Conservation (phyloP, 2,888 invertebrate species). For the Caenorhabditis sinica region DNA sequence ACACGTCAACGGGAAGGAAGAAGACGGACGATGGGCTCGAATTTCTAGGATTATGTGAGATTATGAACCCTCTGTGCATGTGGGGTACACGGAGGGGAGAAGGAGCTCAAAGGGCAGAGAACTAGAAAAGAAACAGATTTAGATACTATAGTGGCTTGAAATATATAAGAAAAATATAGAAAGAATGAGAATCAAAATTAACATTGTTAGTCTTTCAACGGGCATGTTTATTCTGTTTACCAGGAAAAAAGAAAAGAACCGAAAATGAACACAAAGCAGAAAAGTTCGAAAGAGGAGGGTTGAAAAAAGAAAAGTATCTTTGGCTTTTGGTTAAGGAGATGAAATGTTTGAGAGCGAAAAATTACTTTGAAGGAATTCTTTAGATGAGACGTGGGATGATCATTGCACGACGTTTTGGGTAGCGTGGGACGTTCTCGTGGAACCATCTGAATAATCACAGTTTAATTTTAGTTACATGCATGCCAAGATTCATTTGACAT, state of each 20-base stretch:
- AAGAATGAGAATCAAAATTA: too few species aligned
- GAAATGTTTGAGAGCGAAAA: background rate
- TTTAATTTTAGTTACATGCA: background rate
- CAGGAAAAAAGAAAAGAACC: too few species aligned
- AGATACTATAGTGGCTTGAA: background rate
- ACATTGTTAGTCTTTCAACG: too few species aligned
- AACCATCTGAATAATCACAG: slow-evolving; percentile 13
- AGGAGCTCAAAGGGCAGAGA: slow-evolving; percentile 21
- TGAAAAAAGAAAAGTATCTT: too few species aligned
- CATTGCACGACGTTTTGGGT: slow-evolving; percentile 12
- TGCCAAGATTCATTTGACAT: too few species aligned
- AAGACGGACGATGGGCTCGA: slow-evolving; percentile 28
- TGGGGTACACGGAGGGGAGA: slow-evolving; percentile 5
- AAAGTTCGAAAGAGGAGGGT: too few species aligned
- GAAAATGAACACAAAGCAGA: too few species aligned
- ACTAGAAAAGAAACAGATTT: background rate
- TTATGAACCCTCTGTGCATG: slow-evolving; percentile 36
- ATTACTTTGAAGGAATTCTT: background rate
- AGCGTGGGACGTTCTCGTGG: background rate
- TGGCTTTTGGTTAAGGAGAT: too few species aligned
- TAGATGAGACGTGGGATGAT: slow-evolving; percentile 11
- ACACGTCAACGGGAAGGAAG: slow-evolving; percentile 33
- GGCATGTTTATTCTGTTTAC: too few species aligned
- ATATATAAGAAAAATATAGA: background rate
- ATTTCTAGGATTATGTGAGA: slow-evolving; percentile 66